Evolutionary conservation across 2,113 vertebrate genomes (phyloP), one percentile per base, ranked within the genome.

Genomic region (Oplegnathus fasciatus): DNA sequence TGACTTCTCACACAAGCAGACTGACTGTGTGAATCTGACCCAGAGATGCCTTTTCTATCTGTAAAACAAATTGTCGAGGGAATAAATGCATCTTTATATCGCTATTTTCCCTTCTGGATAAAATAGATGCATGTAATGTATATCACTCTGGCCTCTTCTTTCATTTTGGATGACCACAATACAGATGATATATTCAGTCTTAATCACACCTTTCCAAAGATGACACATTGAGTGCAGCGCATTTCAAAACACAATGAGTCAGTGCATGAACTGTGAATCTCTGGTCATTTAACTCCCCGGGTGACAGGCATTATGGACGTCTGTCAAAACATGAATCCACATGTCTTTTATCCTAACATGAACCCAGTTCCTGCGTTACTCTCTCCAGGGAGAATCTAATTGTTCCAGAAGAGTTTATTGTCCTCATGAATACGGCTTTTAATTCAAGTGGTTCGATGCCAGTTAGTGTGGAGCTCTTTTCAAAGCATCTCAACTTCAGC

Each of bases 201-300:
- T 17, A 60, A 78, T 90, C 66, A 72, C 80, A 86, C 77, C 46
- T 72, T 78, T 80, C 26, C 18, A 52, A 24, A 37, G 48, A 88
- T 78, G 85, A 83, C 66, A 85, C 87, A 73, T 11, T 62, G 54
- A 84, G 75, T 58, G 55, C 42, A 77, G 37, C 42, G 24, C 62
- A 82, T 76, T 85, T 84, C 32, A 60, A 81, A 74, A 82, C 73
- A 86, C 70, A 81, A 66, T 82, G 69, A 86, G 55, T 80, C 62
- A 70, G 50, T 54, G 58, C 24, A 6, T 85, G 17, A 75, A 48
- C 72, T 71, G 32, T 60, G 50, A 64, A 64, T 72, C 37, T 61
- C 71, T n/a, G 54, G 76, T 72, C 86, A 57, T 50, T 48, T 86
- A 48, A 73, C 66, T 66, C 44, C 50, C 13, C 0, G 26, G 74